Evolutionary conservation across 2,888 invertebrate species (phyloP).

Genomic region (Drosophila cracens): DNA sequence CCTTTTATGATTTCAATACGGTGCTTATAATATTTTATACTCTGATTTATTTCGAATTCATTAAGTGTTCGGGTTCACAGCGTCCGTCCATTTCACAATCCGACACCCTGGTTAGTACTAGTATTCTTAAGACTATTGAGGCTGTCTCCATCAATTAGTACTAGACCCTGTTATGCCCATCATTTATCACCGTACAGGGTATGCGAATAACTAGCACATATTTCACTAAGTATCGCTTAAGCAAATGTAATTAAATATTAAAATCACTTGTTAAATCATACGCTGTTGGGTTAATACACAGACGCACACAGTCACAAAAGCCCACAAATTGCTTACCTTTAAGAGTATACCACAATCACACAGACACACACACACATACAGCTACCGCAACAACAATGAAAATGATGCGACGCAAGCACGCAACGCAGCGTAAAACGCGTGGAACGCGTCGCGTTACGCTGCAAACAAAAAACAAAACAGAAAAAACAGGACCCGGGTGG

Average conservation of each 20-base stretch:
- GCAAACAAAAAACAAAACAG: slow-evolving; percentile 24
- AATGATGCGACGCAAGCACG: slow-evolving; percentile 47
- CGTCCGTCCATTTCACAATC: background rate
- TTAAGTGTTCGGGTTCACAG: background rate
- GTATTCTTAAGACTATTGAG: background rate
- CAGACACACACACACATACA: slow-evolving; percentile 1
- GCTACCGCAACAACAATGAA: slow-evolving; percentile 38
- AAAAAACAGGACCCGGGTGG: slow-evolving; percentile 60
- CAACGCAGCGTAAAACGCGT: slow-evolving; percentile 53
- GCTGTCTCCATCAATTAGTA: background rate
- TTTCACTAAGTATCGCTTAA: slow-evolving; percentile 5
- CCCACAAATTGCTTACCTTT: slow-evolving; percentile 58
- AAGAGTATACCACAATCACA: slow-evolving; percentile 37
- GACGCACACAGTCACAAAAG: slow-evolving; percentile 4
- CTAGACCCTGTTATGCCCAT: background rate
- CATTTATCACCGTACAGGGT: background rate
- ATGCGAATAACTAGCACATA: background rate
- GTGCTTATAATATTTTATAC: background rate
- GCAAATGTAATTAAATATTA: slow-evolving; percentile 35
- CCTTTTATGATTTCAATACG: no score
- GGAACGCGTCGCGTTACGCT: slow-evolving; percentile 27
- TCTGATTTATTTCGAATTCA: background rate
- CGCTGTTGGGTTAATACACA: slow-evolving; percentile 26
- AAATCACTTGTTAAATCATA: slow-evolving; percentile 32
- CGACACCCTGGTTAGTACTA: no score